phyloP scores from a whole-genome alignment of 2,888 invertebrate species.

The Apotomis betuletana region DNA sequence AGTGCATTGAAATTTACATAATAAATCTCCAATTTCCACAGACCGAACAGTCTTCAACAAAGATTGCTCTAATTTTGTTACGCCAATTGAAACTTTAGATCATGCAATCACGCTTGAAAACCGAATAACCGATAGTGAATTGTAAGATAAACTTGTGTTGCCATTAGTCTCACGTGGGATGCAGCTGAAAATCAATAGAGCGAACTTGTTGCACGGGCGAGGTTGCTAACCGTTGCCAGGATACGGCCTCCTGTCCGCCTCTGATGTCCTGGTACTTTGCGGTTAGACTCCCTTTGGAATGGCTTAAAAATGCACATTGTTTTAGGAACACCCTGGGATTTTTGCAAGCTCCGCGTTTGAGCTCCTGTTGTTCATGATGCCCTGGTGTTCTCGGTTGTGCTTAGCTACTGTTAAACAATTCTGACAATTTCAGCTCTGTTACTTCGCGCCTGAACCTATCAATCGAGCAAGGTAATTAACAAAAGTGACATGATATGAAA shows the following conservation, averaged over 20 bases:
- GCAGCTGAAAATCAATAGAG: slow-evolving; percentile 42
- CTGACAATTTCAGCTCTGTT: no score
- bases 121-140: background rate
- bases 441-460: no score
- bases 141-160: slow-evolving; percentile 9
- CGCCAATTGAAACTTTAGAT: background rate
- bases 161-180: slow-evolving; percentile 26
- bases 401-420: background rate
- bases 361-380: background rate
- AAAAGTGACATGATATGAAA: no score
- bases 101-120: background rate
- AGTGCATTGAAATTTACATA: slow-evolving; percentile 10
- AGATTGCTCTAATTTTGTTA: background rate
- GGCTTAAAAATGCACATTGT: slow-evolving; percentile 9
- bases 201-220: slow-evolving; percentile 44
- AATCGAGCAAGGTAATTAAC: no score
- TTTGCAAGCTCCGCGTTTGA: background rate
- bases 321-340: slow-evolving; percentile 29
- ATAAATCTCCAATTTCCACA: slow-evolving; percentile 10
- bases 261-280: slow-evolving; percentile 34
- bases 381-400: slow-evolving; percentile 22
- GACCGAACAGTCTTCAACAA: slow-evolving; percentile 8
- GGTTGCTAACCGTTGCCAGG: slow-evolving; percentile 53
- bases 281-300: slow-evolving; percentile 21
- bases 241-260: slow-evolving; percentile 46